Base-by-base conservation (phyloP, 2,888 invertebrate genomes). In the Hermodice carunculata region DNA sequence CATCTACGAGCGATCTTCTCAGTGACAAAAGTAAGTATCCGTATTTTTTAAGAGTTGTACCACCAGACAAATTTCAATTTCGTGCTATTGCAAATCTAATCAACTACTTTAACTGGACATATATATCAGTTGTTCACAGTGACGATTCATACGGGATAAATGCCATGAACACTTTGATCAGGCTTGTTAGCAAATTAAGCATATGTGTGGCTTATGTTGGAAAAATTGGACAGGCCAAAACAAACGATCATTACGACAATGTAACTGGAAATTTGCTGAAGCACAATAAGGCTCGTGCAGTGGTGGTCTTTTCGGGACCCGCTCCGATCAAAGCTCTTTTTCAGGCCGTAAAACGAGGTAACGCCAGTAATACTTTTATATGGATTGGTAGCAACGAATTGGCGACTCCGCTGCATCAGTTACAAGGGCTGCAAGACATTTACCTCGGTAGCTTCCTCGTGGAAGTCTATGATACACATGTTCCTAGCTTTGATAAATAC, bases 71-170 rank as follows among this genome's bases (percentile, higher is more conserved):
- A n/a, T 74, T 80, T 64, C n/a, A n/a, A n/a, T n/a, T n/a, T n/a
- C n/a, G n/a, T n/a, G 77, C 75, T 3, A 80, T 82, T 24, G 62
- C 76, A 0, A 70, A 71, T 22, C 60, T 82, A 4, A 44, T 82
- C 29, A 56, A 61, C 2, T 69, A 78, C 61, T 82, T 83, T 66
- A 91, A 92, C 83, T 93, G 93, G 93, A 92, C 91, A 17, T 93
- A 93, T 83, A 91, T 93, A 52, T 91, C 92, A 52, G 90, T 91
- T n/a, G 90, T 92, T 56, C 91, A 92, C 83, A 92, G 91, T 1
- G 91, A 92, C 78, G 92, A 92, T 6, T 73, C 76, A 28, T 82
- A 80, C 62, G 81, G 82, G 0, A 69, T 73, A n/a, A 72, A 77
- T 26, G 78, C 78, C 5, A 71, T 77, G 22, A 72, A 75, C 42